These are phyloP conservation scores for Hydropsyche tenuis DNA, from an alignment of 1,140 invertebrate genomes.

Conservation along the genomic window DNA sequence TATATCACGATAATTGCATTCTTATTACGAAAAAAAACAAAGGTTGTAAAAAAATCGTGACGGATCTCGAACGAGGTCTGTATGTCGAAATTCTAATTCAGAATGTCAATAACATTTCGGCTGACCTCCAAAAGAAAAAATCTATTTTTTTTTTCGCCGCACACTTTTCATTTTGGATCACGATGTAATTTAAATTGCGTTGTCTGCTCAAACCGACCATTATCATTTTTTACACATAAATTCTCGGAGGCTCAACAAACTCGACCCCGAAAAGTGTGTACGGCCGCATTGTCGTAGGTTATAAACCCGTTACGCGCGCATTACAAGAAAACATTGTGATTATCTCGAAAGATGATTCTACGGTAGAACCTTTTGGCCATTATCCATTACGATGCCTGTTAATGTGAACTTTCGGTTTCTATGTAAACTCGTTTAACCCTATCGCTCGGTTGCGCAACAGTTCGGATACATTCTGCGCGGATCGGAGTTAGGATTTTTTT, in stretches of 20 bases:
- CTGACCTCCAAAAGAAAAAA: slow-evolving; percentile 10
- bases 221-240: slow-evolving; percentile 17
- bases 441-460: no score
- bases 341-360: neutral
- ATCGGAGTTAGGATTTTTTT: no score
- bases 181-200: slow-evolving; percentile 15
- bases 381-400: no score
- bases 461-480: no score
- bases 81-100: slow-evolving; percentile 23
- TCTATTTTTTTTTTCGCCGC: neutral
- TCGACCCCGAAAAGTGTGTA: slow-evolving; percentile 3
- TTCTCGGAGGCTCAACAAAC: slow-evolving; percentile 26
- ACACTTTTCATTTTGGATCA: slow-evolving; percentile 5
- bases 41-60: slow-evolving; percentile 13
- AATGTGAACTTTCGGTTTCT: no score
- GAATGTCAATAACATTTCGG: slow-evolving; percentile 32
- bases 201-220: slow-evolving; percentile 14
- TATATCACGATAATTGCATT: no score
- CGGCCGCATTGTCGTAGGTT: slow-evolving; percentile 23
- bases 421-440: no score
- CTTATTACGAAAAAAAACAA: no score
- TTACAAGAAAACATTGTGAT: neutral
- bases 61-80: slow-evolving; percentile 19
- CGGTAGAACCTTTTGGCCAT: neutral
- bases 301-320: slow-evolving; percentile 26